Base-by-base conservation (phyloP, 2,797 vertebrate genomes). In the Staurois parvus region DNA sequence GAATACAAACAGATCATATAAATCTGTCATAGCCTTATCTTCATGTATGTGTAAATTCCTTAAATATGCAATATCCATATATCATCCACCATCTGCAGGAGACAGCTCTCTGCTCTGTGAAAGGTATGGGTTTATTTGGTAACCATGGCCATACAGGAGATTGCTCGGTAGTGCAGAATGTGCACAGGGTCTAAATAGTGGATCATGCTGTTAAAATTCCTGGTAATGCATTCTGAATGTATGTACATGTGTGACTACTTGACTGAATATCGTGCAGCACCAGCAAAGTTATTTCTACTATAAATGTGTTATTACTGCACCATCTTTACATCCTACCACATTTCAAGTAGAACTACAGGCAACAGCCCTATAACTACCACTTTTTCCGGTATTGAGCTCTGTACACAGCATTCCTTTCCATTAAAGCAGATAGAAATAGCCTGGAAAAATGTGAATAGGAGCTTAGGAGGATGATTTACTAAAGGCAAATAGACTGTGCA, bases 51-150 rank as follows among this genome's bases (percentile, higher is more conserved):
- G 24, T 10, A 37, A n/a, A n/a, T 76, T 52, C 75, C 59, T 76
- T 64, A 21, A 62, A 21, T 64, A 26, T 24, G 45, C 11, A 40
- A 24, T 40, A n/a, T 42, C 37, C 70, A 40, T 45, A 26, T n/a
- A 42, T 42, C 24, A n/a, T 72, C n/a, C 70, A 42, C 21, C 34
- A 26, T 26, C 21, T 59, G 52, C n/a, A 42, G n/a, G 13, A 26
- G 70, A 40, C 70, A 42, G 24, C n/a, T 26, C 34, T 26, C 8
- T 72, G 28, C 17, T 12, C 15, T 40, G 17, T 78, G 24, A 15
- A 40, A 78, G 17, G 8, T 77, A 10, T 42, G n/a, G 37, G 37
- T 62, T 78, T 19, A 37, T 78, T 66, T 28, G n/a, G 76, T 40
- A 78, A 19, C 59, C 34, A 29, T 26, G 34, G 40, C n/a, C 32